Base-by-base conservation (phyloP, 2,113 vertebrate genomes). In the Hippopotamus amphibius region DNA sequence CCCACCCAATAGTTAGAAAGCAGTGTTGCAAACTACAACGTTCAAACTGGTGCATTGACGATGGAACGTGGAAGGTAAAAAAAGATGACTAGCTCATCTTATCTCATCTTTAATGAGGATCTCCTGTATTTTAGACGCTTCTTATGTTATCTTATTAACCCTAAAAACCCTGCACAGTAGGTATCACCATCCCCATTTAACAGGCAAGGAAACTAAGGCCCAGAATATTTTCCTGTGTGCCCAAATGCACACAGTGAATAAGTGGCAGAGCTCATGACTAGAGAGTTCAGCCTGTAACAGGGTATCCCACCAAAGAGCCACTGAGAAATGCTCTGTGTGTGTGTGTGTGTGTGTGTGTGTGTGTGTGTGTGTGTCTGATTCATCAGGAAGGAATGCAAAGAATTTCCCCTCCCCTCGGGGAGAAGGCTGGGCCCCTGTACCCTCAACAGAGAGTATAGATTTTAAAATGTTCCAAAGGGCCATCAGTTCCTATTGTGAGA, bases 351-450 rank as follows among this genome's bases (percentile, higher is more conserved):
- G 41, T 69, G 69, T 57, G 30, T 37, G 93, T 95, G 80, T 95
- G 86, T 94, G 91, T 92, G 92, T 88, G 77, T 80, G 87, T 91
- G 90, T 83, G 69, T 61, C 0, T 88, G 92, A 93, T 89, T 98
- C 96, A 97, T 85, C 79, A 89, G 65, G 74, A 97, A 97, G 46
- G 93, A 97, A 97, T 97, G 96, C 57, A 48, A 97, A 83, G 95
- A 97, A 98, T 97, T 97, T 97, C 92, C 66, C 90, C 96, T 97
- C 74, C 96, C 63, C 89, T 93, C 28, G 14, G 80, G 95, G 91
- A 97, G 93, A 95, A 94, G 72, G 76, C 89, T 97, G 89, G 96
- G 92, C 93, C 96, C 72, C 97, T 97, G 92, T 92, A 91, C 92
- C 86, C 95, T 97, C 87, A 90, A 89, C 68, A 83, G 72, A 96